Conservation (phyloP, 2,113 vertebrate species). For the Sigmodon hispidus region DNA sequence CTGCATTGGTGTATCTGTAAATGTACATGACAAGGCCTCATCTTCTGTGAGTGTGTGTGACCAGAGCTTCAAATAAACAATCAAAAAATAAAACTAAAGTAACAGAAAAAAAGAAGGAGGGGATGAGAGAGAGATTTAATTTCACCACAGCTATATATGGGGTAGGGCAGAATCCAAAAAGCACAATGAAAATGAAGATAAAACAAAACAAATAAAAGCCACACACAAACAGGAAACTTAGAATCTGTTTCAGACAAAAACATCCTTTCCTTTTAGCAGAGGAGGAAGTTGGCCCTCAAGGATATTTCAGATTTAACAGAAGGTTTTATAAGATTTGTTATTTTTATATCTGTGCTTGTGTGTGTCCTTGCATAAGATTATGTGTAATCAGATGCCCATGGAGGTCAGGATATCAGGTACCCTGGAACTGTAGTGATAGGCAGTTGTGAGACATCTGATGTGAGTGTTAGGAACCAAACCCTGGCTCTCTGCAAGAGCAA, state of each 20-base stretch:
- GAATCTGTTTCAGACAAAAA: background rate
- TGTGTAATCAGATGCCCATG: background rate
- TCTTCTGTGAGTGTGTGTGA: background rate
- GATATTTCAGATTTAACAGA: background rate
- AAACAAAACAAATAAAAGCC: background rate
- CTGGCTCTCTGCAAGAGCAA: background rate
- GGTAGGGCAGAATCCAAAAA: background rate
- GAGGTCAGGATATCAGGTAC: background rate
- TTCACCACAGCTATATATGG: background rate
- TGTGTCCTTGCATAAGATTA: background rate
- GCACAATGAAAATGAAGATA: background rate
- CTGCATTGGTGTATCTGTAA: background rate
- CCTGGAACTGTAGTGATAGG: background rate
- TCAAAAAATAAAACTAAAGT: background rate
- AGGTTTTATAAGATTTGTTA: background rate
- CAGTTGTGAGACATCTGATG: background rate
- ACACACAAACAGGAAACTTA: background rate
- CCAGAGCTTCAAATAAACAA: background rate
- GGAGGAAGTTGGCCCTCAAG: background rate
- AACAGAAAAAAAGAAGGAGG: background rate
- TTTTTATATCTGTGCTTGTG: background rate
- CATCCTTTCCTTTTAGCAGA: background rate
- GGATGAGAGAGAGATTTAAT: background rate
- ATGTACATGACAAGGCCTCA: background rate
- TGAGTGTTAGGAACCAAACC: too few relatives aligned